Evolutionary conservation across 2,888 invertebrate genomes (phyloP).

Genomic region (Apantesis nais): DNA sequence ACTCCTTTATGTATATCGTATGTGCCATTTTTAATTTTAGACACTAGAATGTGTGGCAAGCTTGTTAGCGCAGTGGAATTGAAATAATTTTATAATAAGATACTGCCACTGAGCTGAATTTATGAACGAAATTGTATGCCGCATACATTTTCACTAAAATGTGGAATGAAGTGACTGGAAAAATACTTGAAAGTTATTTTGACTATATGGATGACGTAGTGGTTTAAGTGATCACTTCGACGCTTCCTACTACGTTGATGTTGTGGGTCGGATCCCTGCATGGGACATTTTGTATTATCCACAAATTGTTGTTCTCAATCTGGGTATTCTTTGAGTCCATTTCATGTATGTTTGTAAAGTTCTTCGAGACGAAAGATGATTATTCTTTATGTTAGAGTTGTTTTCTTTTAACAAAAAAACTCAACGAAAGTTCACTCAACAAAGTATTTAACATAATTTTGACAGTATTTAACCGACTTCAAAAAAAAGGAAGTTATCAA

Average conservation of each 20-base stretch:
- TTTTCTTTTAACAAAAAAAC: no score
- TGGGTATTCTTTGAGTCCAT: no score
- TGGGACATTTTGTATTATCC: no score
- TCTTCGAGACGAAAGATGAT: no score
- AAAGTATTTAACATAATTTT: background rate
- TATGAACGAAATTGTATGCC: background rate
- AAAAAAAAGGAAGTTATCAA: no score
- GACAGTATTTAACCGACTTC: background rate
- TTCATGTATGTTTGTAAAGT: no score
- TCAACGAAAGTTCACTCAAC: background rate
- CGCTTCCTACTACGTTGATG: no score
- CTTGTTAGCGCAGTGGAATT: conserved; percentile 17
- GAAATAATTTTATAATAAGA: conserved; percentile 2
- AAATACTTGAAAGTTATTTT: background rate
- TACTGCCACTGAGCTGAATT: background rate
- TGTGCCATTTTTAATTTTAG: conserved; percentile 74
- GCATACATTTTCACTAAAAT: background rate
- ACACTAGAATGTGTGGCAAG: conserved; percentile 21
- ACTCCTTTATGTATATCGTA: conserved; percentile 63
- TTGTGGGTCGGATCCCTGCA: no score
- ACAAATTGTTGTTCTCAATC: no score
- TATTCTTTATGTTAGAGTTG: no score
- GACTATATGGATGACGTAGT: no score
- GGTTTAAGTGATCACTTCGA: no score
- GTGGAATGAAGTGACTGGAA: background rate